These are phyloP conservation scores for Heterochromis multidens DNA, from an alignment of 2,113 vertebrate genomes.

Conservation along the genomic window DNA sequence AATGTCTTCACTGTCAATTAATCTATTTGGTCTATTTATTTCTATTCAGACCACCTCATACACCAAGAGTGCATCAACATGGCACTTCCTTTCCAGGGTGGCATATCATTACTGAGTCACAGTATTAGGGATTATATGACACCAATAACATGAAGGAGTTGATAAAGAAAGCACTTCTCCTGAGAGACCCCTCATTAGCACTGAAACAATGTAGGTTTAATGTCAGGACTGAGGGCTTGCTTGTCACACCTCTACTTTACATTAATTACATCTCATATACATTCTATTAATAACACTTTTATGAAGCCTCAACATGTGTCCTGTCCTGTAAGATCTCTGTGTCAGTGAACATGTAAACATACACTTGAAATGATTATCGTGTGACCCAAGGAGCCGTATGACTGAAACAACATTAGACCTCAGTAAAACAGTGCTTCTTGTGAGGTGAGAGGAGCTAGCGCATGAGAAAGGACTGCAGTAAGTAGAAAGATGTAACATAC, in stretches of 20 bases:
- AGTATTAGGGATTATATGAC: constrained; percentile 51
- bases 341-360: neutral
- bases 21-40: neutral
- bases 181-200: constrained; percentile 53
- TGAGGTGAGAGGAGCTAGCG: neutral
- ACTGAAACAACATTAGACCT: neutral
- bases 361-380: neutral
- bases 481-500: too few species aligned
- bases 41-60: neutral
- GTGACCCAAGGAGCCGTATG: neutral
- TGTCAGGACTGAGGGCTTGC: constrained; percentile 43
- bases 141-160: constrained; percentile 37
- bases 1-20: neutral
- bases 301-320: constrained; percentile 22
- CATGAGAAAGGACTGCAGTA: too few species aligned
- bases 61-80: neutral
- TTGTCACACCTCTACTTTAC: constrained; percentile 64
- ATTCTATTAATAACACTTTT: constrained; percentile 57
- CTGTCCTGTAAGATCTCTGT: neutral
- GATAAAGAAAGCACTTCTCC: constrained; percentile 54
- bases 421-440: neutral
- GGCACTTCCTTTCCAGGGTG: neutral
- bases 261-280: constrained; percentile 63
- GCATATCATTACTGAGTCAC: constrained; percentile 16
- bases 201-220: constrained; percentile 65